Evolutionary conservation across 1,140 invertebrate species (phyloP).

Genomic region (Mycetomoellerius zeteki): DNA sequence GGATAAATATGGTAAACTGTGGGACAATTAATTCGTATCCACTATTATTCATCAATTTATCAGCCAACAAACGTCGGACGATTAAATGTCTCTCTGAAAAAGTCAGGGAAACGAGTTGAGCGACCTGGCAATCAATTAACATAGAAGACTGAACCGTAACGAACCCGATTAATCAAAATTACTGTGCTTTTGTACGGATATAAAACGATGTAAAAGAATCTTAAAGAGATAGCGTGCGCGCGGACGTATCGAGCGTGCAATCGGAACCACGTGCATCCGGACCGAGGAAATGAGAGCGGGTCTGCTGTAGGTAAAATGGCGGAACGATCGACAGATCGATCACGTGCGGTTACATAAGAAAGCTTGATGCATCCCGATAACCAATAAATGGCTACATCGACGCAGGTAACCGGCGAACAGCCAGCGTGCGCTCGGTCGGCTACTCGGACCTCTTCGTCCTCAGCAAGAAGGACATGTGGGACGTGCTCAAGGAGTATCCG

Average conservation of each 20-base stretch:
- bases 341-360: constrained; percentile 68
- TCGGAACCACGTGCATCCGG: constrained; percentile 20
- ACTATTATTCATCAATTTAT: constrained; percentile 40
- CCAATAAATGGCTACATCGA: constrained; percentile 86
- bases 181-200: neutral
- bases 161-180: constrained; percentile 32
- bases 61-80: constrained; percentile 19
- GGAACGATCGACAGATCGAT: constrained; percentile 62
- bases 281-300: neutral
- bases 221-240: neutral
- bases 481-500: constrained; percentile 99
- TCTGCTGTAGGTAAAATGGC: neutral
- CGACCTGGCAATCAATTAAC: constrained; percentile 28
- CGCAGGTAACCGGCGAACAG: constrained; percentile 97
- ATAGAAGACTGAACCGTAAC: constrained; percentile 16
- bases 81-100: constrained; percentile 3
- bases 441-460: constrained; percentile 99
- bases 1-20: neutral
- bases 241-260: neutral
- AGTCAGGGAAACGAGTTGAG: constrained; percentile 3
- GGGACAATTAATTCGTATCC: constrained; percentile 20
- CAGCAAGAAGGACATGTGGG: constrained; percentile 99
- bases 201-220: neutral
- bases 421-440: constrained; percentile 98
- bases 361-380: constrained; percentile 83